phyloP scores from a whole-genome alignment of 2,797 vertebrate species.

The Brotogeris chrysoptera region DNA sequence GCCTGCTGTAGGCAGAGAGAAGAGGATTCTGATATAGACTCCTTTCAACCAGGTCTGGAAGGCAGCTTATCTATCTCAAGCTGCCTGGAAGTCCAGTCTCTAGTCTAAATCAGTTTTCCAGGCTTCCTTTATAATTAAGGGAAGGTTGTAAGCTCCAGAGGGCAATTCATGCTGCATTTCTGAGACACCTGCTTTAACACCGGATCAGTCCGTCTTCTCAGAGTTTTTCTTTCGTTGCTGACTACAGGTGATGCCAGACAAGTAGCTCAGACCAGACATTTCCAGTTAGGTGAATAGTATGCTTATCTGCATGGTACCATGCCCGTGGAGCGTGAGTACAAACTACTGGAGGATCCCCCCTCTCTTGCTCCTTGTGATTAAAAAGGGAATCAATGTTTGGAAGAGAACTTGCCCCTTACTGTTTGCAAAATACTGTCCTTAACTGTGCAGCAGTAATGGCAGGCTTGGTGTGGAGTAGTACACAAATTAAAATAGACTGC shows the following conservation, averaged over 20 bases:
- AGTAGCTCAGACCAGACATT: neutral
- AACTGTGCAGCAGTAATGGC: neutral
- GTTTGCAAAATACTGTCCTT: neutral
- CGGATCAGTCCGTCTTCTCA: constrained; percentile 25
- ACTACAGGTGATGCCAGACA: constrained; percentile 11
- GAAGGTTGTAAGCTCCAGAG: constrained; percentile 47
- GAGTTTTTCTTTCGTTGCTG: constrained; percentile 5
- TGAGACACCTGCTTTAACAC: constrained; percentile 26
- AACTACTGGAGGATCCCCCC: neutral
- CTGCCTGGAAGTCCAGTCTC: constrained; percentile 36
- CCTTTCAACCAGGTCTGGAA: constrained; percentile 32
- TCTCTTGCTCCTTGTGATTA: constrained; percentile 5
- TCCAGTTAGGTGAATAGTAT: neutral
- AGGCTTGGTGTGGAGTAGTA: neutral
- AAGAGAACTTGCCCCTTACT: constrained; percentile 10
- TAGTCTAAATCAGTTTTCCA: constrained; percentile 42
- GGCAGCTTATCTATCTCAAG: constrained; percentile 41
- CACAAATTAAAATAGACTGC: neutral
- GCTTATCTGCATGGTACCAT: neutral
- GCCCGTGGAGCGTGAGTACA: neutral
- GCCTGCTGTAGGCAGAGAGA: neutral
- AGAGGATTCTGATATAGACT: constrained; percentile 17
- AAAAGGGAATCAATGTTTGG: neutral
- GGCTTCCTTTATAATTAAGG: constrained; percentile 34
- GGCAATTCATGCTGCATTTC: constrained; percentile 44